Evolutionary conservation across 1,140 invertebrate genomes (phyloP), one percentile per base, ranked within the genome.

Genomic region (Drosophila virilis): DNA sequence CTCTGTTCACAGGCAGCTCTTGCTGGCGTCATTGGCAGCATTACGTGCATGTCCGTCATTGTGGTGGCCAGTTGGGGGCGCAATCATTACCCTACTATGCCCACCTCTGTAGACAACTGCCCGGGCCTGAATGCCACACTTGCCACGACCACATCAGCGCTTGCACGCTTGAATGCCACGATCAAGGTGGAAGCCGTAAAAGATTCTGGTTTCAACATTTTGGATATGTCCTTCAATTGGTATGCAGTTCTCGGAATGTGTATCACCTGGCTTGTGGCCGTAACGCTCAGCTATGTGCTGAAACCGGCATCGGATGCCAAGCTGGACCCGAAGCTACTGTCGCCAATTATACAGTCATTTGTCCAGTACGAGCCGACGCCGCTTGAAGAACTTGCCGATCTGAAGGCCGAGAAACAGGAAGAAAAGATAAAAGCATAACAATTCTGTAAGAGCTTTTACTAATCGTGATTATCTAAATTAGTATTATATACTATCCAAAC

Each of bases 31-130:
- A 13, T 96, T 0, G 78, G 92, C 9, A 95, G 96, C 69, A 92
- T 97, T 15, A 88, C 92, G 5, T 92, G 96, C 13, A 94, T 96
- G 69, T 93, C 95, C 8, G 96, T 95, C 95, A 95, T 98, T 45
- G 96, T 96, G 1, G 93, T 96, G 28, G 95, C 95, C 7, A 95
- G 96, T 1, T 96, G 97, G 91, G 84, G 84, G 8, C 70, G 81
- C 6, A 73, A 83, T 43, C 78, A 90, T 15, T 91, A 91, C 43
- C 51, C 33, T 0, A 81, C 92, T 1, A 93, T 94, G 80, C 92
- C 93, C 1, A 88, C 94, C 1, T 94, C 92, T 9, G 90, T 94
- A 0, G 94, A 94, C 7, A 94, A 94, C n/a, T 96, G 96, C 70
- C 80, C 93, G 10, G 92, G 92, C 0, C 45, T 89, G 2, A 89